Conservation (phyloP, 2,888 invertebrate species). For the Lapara coniferarum region DNA sequence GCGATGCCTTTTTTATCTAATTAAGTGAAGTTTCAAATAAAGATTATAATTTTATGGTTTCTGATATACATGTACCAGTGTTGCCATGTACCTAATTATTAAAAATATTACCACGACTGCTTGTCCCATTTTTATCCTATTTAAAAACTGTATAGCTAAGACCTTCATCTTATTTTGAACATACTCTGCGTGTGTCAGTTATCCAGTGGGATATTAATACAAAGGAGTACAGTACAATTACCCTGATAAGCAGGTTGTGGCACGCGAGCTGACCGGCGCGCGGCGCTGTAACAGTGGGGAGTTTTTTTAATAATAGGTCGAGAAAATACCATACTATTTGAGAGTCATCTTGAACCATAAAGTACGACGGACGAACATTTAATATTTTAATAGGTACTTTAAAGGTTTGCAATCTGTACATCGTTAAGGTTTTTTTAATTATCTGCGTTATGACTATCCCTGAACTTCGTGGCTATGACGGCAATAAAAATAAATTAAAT, state of each 20-base stretch:
- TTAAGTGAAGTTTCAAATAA: no score
- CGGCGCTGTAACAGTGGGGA: background rate
- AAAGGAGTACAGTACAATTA: constrained; percentile 18
- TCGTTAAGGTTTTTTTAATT: no score
- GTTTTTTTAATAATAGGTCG: background rate
- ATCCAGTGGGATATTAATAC: constrained; percentile 19
- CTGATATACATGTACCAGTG: background rate
- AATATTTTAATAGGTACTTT: no score
- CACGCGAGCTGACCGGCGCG: constrained; percentile 2
- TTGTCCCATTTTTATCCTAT: no score
- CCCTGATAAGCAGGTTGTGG: background rate
- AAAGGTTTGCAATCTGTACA: no score
- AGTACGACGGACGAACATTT: no score
- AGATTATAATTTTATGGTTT: background rate
- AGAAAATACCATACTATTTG: no score
- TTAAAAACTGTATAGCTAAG: background rate
- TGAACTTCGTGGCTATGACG: no score
- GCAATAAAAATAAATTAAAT: no score
- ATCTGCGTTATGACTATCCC: no score
- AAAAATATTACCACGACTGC: background rate
- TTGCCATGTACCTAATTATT: constrained; percentile 2
- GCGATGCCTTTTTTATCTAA: no score
- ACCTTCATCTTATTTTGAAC: background rate
- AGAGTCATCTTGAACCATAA: no score
- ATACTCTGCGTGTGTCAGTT: background rate